Evolutionary conservation across 2,888 invertebrate genomes (phyloP).

Genomic region (Formica aserva): DNA sequence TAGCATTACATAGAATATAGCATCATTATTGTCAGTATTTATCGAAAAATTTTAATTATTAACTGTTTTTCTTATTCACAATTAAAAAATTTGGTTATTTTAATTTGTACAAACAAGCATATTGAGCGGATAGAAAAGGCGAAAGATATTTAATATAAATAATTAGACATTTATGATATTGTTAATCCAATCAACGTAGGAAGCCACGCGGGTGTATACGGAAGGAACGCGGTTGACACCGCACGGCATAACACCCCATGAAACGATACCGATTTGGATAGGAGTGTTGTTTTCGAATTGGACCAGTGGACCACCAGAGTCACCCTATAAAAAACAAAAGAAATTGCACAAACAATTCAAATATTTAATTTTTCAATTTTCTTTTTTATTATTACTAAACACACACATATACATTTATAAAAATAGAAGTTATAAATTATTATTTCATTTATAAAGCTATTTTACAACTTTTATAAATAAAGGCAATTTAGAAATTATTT

Average conservation of each 20-base stretch:
- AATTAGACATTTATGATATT: not conserved
- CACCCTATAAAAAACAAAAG: slow-evolving; percentile 84
- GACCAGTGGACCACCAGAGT: slow-evolving; percentile 87
- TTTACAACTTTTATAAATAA: not conserved
- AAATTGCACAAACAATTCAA: not conserved
- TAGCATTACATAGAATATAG: not conserved
- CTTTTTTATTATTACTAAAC: not conserved
- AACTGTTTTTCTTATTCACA: not conserved
- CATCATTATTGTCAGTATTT: not conserved
- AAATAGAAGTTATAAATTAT: not conserved
- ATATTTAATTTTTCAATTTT: not conserved
- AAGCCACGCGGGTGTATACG: slow-evolving; percentile 85
- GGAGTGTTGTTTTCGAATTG: slow-evolving; percentile 70
- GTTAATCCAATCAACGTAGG: slow-evolving; percentile 85
- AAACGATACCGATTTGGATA: slow-evolving; percentile 86
- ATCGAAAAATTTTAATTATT: not conserved
- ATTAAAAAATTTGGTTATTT: not conserved
- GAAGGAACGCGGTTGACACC: slow-evolving; percentile 84
- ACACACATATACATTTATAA: too few species aligned
- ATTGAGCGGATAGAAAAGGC: not conserved
- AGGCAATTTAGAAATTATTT: not conserved
- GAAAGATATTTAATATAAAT: not conserved
- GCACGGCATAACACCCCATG: slow-evolving; percentile 87
- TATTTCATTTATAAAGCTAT: not conserved
- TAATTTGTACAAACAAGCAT: not conserved